A percentile compares a stretch with the other conserved stretches of the same genome.
phyloP scores from a whole-genome alignment of 2,888 invertebrate genomes.

The Xestia xanthographa region DNA sequence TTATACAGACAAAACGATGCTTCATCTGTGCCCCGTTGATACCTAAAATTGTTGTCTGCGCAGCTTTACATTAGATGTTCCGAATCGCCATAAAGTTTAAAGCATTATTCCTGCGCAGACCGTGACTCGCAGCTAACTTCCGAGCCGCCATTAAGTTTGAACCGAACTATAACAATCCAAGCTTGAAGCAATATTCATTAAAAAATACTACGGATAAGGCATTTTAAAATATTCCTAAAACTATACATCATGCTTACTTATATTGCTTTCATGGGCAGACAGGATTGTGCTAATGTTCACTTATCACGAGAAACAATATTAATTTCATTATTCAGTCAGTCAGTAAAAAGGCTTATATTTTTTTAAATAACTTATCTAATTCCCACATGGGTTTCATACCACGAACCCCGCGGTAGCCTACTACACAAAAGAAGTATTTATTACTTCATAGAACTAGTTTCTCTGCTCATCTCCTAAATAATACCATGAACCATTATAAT shows the following conservation, averaged over 20 bases:
- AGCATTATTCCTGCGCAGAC: too few relatives aligned
- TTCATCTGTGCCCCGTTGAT: too few relatives aligned
- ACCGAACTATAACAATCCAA: background rate
- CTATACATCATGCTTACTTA: background rate
- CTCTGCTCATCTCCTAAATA: conserved; percentile 20
- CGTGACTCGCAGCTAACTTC: too few relatives aligned
- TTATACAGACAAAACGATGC: too few relatives aligned
- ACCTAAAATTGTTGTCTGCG: too few relatives aligned
- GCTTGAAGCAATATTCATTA: background rate
- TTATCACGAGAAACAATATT: background rate
- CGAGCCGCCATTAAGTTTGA: too few relatives aligned
- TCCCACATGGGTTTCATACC: background rate
- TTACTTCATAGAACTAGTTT: background rate
- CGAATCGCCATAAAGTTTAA: too few relatives aligned
- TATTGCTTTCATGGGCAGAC: background rate
- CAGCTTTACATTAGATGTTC: too few relatives aligned
- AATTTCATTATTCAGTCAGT: background rate
- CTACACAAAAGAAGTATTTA: background rate
- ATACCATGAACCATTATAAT: background rate
- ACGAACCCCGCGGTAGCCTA: background rate
- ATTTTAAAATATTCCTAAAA: background rate
- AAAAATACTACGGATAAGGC: conserved; percentile 16
- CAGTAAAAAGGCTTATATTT: background rate
- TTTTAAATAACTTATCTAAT: background rate
- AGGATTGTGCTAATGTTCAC: background rate